Evolutionary conservation across 37 sponge, comb jelly and placozoan genomes (phyloP).

Genomic region (Diacarnus erythraeanus): DNA sequence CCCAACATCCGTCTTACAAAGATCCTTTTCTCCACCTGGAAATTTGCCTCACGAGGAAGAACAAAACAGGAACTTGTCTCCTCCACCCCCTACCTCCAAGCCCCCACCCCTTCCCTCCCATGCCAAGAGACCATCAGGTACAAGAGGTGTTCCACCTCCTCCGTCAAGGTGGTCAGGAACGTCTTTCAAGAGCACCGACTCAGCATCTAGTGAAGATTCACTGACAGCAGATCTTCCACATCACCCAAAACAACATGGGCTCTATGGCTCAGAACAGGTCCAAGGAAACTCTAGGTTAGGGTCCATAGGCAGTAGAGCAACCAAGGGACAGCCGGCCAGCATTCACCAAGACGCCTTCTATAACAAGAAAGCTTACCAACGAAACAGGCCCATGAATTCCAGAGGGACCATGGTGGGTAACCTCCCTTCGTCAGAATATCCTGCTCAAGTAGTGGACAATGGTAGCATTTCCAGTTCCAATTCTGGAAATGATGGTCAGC

Average conservation of each 20-base stretch:
- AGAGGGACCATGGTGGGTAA: not conserved
- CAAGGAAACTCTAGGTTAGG: not conserved
- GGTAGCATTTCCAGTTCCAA: not conserved
- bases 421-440: not conserved
- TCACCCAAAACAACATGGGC: not conserved
- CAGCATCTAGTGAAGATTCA: conserved; percentile 46
- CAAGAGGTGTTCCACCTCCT: not conserved
- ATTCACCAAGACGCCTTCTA: not conserved
- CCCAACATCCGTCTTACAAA: not conserved
- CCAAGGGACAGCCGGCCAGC: not conserved
- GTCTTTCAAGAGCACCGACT: conserved; percentile 26
- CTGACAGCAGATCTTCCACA: conserved; percentile 1
- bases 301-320: not conserved
- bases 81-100: conserved; percentile 38
- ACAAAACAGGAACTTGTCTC: not conserved
- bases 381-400: not conserved
- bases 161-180: not conserved
- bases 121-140: conserved; percentile 2
- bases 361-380: not conserved
- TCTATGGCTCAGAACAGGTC: not conserved
- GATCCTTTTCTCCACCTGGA: conserved; percentile 40
- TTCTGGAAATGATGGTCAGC: not conserved
- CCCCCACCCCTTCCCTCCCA: conserved; percentile 5
- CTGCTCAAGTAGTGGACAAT: too few species aligned
- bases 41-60: not conserved